A percentile compares a stretch with the other conserved stretches of the same genome.
These are phyloP conservation scores for Mythimna pallens DNA, from an alignment of 2,888 invertebrate species.

Conservation along the genomic window DNA sequence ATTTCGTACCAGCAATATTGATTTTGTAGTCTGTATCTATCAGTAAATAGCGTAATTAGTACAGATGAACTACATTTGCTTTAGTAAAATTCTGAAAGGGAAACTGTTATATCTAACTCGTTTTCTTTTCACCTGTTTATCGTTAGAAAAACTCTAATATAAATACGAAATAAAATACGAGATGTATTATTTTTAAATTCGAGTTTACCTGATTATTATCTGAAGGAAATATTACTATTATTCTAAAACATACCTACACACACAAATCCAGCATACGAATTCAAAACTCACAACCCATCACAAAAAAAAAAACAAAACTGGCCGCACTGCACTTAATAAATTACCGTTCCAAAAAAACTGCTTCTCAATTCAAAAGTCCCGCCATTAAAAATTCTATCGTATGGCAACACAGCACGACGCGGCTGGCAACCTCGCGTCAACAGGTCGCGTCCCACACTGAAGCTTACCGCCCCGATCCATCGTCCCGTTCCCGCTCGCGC, in stretches of 20 bases:
- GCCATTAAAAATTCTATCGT: constrained; percentile 64
- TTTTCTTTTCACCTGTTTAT: background rate
- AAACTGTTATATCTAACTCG: background rate
- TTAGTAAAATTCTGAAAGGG: too few species aligned
- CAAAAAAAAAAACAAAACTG: constrained; percentile 44
- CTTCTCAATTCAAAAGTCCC: constrained; percentile 76
- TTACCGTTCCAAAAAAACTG: constrained; percentile 41
- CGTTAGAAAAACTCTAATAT: too few species aligned
- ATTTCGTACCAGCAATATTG: too few species aligned
- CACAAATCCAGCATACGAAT: constrained; percentile 37
- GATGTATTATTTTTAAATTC: too few species aligned
- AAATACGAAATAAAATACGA: too few species aligned
- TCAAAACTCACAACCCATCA: constrained; percentile 49
- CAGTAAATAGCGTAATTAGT: background rate
- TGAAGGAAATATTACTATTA: background rate
- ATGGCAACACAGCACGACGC: constrained; percentile 68
- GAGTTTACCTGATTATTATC: too few species aligned
- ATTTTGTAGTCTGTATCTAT: background rate
- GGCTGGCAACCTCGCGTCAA: constrained; percentile 86
- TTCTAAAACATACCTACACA: constrained; percentile 26
- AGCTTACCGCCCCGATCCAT: constrained; percentile 72
- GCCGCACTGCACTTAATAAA: constrained; percentile 40
- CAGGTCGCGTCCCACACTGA: constrained; percentile 89
- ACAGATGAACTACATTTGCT: background rate
- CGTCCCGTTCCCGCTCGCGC: constrained; percentile 86